phyloP scores from a whole-genome alignment of 2,113 vertebrate species.

The Pollimyrus isidori region DNA sequence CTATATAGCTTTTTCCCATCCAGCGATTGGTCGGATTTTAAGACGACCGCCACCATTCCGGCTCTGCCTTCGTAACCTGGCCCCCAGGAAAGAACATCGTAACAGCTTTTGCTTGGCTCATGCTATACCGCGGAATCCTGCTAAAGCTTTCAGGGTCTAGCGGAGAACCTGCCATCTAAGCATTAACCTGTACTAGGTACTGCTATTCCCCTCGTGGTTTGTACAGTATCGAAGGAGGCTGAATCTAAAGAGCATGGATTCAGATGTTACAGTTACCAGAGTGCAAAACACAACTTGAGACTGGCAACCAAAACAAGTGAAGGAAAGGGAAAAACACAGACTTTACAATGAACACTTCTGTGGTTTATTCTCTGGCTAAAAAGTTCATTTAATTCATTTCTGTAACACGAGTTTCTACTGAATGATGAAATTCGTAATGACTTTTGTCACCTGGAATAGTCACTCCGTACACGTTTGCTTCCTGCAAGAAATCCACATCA shows the following conservation, averaged over 20 bases:
- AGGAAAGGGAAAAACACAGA: not conserved
- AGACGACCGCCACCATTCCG: conserved; percentile 73
- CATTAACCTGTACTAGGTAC: not conserved
- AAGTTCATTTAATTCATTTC: not conserved
- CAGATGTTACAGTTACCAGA: not conserved
- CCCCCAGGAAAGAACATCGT: not conserved
- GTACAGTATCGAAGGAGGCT: not conserved
- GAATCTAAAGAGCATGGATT: not conserved
- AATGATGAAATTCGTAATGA: not conserved
- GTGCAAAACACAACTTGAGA: not conserved
- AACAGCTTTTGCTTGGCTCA: not conserved
- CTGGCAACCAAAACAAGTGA: not conserved
- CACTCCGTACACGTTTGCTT: conserved; percentile 77
- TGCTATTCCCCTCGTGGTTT: not conserved
- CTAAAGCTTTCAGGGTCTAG: not conserved
- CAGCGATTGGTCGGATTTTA: conserved; percentile 51
- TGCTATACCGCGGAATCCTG: not conserved
- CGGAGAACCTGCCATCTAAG: not conserved
- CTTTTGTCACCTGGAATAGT: conserved; percentile 65
- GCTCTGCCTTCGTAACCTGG: conserved; percentile 75
- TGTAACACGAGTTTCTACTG: not conserved
- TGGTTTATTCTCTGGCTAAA: not conserved
- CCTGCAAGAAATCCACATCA: conserved; percentile 67
- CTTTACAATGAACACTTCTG: not conserved
- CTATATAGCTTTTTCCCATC: conserved; percentile 53